Conservation (phyloP, 2,113 vertebrate genomes). For the Miniopterus natalensis region DNA sequence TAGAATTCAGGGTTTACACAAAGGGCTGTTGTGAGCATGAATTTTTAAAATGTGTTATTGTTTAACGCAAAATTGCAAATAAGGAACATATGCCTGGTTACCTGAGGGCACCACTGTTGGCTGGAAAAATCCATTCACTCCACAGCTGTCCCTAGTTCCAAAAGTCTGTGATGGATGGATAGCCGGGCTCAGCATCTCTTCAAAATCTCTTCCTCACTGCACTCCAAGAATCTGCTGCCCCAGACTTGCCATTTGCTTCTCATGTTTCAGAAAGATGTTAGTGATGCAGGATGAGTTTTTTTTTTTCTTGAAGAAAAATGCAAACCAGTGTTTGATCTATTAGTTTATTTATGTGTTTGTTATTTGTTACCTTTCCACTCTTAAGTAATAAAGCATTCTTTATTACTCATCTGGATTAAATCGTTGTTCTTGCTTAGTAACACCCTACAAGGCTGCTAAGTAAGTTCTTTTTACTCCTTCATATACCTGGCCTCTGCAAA, state of each 20-base stretch:
- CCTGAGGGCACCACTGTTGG: constrained; percentile 29
- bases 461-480: background rate
- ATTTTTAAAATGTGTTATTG: constrained; percentile 62
- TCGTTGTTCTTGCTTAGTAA: constrained; percentile 25
- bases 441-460: background rate
- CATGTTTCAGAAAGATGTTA: background rate
- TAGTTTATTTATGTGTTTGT: background rate
- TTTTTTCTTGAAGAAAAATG: background rate
- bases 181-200: background rate
- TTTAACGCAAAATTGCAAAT: constrained; percentile 59
- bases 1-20: constrained; percentile 2
- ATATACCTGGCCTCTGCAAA: background rate
- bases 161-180: background rate
- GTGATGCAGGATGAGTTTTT: background rate
- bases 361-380: background rate
- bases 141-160: background rate
- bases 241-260: background rate
- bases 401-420: background rate
- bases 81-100: constrained; percentile 60
- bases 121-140: constrained; percentile 10
- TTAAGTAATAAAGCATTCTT: constrained; percentile 19
- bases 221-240: background rate
- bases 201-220: background rate
- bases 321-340: background rate
- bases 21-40: constrained; percentile 47